Evolutionary conservation across 1,140 invertebrate genomes (phyloP).

Genomic region (Sycophila sp.): DNA sequence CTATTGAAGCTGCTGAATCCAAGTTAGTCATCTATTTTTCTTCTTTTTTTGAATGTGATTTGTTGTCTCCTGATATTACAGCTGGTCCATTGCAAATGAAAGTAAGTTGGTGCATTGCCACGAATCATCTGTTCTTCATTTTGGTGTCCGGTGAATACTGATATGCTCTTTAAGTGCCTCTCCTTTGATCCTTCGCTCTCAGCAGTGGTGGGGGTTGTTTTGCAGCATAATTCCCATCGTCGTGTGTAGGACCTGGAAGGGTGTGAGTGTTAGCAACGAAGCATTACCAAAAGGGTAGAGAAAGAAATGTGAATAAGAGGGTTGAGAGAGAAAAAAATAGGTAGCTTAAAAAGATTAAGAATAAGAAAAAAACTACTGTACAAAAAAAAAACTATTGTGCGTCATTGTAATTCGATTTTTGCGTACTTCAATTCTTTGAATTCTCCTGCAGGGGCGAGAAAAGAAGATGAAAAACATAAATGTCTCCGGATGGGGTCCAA

Average conservation of each 20-base stretch:
- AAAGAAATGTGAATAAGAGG: conserved; percentile 34
- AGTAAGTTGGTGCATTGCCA: neutral
- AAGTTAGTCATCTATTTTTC: neutral
- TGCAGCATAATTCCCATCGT: conserved; percentile 26
- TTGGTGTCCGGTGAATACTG: conserved; percentile 28
- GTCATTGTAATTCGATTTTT: conserved; percentile 33
- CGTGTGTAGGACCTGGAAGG: conserved; percentile 56
- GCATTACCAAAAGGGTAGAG: conserved; percentile 53
- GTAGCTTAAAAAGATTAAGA: conserved; percentile 35
- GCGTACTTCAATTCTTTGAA: conserved; percentile 25
- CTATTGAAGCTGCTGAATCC: neutral
- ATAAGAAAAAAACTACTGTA: conserved; percentile 41
- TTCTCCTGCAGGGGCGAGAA: conserved; percentile 7
- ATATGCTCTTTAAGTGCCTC: conserved; percentile 36
- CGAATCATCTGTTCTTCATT: conserved; percentile 25
- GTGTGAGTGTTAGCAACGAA: conserved; percentile 66
- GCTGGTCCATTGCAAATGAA: neutral
- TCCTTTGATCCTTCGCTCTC: conserved; percentile 34
- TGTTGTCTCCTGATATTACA: too few relatives aligned
- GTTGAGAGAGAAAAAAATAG: conserved; percentile 19
- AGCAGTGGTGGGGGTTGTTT: conserved; percentile 13
- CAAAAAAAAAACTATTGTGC: conserved; percentile 42
- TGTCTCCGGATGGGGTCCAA: conserved; percentile 25
- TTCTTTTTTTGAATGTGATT: neutral
- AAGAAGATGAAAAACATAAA: conserved; percentile 26